Evolutionary conservation across 2,797 vertebrate species (phyloP).

Genomic region (Coregonus suidteri): DNA sequence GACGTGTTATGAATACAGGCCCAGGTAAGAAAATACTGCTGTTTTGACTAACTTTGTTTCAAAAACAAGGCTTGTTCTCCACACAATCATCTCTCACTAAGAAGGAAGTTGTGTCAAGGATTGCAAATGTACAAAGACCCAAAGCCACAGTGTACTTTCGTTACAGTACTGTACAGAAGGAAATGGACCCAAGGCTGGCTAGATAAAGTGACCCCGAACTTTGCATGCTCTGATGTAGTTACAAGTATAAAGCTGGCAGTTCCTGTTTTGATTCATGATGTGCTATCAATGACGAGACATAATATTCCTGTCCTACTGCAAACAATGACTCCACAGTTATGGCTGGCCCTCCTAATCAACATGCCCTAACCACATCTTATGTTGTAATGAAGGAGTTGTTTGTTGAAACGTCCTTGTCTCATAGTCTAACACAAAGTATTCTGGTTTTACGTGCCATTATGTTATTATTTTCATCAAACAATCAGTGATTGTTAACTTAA

Average conservation of each 20-base stretch:
- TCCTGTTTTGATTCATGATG: rapidly evolving
- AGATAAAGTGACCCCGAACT: not conserved
- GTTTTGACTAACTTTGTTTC: not conserved
- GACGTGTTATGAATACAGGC: not conserved
- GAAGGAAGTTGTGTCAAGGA: not conserved
- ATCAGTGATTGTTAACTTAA: no score
- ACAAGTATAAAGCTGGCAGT: conserved; percentile 12
- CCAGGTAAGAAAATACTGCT: not conserved
- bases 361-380: not conserved
- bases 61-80: no score
- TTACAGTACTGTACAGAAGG: not conserved
- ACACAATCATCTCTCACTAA: not conserved
- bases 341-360: not conserved
- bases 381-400: not conserved
- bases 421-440: not conserved
- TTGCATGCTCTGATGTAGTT: not conserved
- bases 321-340: conserved; percentile 50
- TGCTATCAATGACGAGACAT: conserved; percentile 6
- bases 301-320: conserved; percentile 22
- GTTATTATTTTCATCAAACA: no score
- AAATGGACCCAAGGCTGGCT: not conserved
- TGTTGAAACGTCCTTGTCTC: not conserved
- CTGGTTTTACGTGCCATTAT: no score
- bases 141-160: not conserved
- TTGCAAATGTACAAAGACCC: not conserved